Conservation (phyloP, 2,113 vertebrate species). For the Oxyruncus cristatus region DNA sequence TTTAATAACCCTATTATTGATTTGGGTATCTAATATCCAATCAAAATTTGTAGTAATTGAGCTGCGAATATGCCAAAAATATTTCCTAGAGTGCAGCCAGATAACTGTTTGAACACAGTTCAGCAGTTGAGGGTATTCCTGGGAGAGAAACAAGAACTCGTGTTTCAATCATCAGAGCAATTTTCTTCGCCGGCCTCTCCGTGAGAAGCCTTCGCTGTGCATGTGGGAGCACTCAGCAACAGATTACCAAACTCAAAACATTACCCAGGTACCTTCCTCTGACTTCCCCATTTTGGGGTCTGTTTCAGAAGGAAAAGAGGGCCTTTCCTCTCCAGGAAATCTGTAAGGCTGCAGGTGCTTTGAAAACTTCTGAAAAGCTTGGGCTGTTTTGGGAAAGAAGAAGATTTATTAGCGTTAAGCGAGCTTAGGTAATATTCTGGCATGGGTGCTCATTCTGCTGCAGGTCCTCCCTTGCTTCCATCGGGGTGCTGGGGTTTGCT, state of each 20-base stretch:
- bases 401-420: background rate
- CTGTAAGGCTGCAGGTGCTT: background rate
- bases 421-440: conserved; percentile 16
- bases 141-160: background rate
- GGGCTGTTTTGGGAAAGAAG: background rate
- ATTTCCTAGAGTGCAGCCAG: background rate
- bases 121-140: background rate
- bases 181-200: conserved; percentile 3
- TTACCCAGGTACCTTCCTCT: background rate
- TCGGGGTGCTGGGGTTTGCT: background rate
- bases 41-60: background rate
- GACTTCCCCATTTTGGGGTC: background rate
- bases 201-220: background rate
- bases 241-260: background rate
- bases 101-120: background rate
- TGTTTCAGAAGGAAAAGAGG: background rate
- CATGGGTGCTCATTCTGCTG: background rate
- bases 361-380: background rate
- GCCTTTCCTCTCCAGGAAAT: background rate
- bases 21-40: conserved; percentile 25
- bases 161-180: conserved; percentile 29
- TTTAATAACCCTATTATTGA: conserved; percentile 45
- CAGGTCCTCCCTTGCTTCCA: background rate
- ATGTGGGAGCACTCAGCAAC: background rate
- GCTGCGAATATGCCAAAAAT: background rate